Base-by-base conservation (phyloP, 2,888 invertebrate species). In the Campopleginae sp. region DNA sequence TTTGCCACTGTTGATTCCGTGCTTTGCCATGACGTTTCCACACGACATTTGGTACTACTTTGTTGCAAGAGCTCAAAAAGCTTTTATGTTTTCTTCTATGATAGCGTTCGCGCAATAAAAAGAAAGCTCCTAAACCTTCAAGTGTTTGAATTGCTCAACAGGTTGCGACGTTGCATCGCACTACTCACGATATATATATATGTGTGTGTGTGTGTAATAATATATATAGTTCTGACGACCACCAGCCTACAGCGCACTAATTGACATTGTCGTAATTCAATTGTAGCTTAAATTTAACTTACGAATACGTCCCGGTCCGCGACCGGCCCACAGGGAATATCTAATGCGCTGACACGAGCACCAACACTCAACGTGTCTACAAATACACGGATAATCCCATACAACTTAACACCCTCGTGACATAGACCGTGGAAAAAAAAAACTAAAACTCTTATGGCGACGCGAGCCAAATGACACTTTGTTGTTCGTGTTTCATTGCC, bases 261-360 rank as follows among this genome's bases (percentile, higher is more conserved):
- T 85, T 82, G 82, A 82, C 82, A 77, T 76, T 66, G 76, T 72
- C 76, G 76, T 80, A 80, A 85, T 82, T 71, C 76, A 80, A 82
- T 85, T 82, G 58, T 48, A 51, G 61, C 51, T 51, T 19, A 61
- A 75, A 75, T 71, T 58, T 66, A 54, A n/a, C n/a, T 19, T 31
- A 38, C 46, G 44, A 80, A 84, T 68, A 74, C 44, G 78, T 77
- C 61, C 46, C 46, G 27, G 70, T 46, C 54, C 42, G 77, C 63
- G 61, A 33, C 66, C n/a, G 23, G 66, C 42, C 66, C 75, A 71
- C 65, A 68, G 51, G 51, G 78, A 63, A 78, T 82, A 77, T 63
- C 27, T 46, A 80, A 77, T 51, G 51, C 12, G 5, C 12, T n/a
- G 10, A 23, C 44, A 44, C 44, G 38, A 23, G 33, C 7, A 54